These are phyloP conservation scores for Macropus fuliginosus DNA, from an alignment of 2,797 vertebrate species.

Conservation along the genomic window DNA sequence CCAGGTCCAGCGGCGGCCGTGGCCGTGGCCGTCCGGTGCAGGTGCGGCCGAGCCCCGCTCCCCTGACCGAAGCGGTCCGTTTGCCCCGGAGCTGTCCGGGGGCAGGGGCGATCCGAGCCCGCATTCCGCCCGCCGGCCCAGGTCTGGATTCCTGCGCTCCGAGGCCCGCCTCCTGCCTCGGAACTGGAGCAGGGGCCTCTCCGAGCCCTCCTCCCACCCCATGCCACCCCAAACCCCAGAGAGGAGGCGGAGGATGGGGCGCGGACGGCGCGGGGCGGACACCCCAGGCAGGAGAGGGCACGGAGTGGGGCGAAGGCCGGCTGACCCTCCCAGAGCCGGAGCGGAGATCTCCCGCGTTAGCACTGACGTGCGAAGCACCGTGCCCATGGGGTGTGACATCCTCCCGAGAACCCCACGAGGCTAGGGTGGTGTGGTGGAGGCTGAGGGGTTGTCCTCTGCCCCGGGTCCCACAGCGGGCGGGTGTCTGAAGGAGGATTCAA, in stretches of 20 bases:
- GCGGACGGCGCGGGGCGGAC: background rate
- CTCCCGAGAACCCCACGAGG: background rate
- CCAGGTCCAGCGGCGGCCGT: background rate
- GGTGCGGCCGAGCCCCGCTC: background rate
- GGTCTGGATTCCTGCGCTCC: background rate
- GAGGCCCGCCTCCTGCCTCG: background rate
- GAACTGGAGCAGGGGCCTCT: background rate
- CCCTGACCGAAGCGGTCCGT: too few relatives aligned
- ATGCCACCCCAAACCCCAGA: background rate
- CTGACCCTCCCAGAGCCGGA: background rate
- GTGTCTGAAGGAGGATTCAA: background rate
- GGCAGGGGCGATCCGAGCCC: background rate
- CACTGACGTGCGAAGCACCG: background rate
- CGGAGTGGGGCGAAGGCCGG: background rate
- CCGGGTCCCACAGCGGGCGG: background rate
- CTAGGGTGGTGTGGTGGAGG: background rate
- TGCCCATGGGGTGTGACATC: background rate
- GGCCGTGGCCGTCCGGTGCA: background rate
- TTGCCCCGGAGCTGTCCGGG: background rate
- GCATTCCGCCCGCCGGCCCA: background rate
- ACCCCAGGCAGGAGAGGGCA: background rate
- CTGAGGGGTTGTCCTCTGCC: background rate
- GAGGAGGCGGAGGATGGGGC: background rate
- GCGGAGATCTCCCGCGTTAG: background rate
- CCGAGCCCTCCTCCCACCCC: background rate